Evolutionary conservation across 1,140 invertebrate genomes (phyloP).

Genomic region (Littorina saxatilis): DNA sequence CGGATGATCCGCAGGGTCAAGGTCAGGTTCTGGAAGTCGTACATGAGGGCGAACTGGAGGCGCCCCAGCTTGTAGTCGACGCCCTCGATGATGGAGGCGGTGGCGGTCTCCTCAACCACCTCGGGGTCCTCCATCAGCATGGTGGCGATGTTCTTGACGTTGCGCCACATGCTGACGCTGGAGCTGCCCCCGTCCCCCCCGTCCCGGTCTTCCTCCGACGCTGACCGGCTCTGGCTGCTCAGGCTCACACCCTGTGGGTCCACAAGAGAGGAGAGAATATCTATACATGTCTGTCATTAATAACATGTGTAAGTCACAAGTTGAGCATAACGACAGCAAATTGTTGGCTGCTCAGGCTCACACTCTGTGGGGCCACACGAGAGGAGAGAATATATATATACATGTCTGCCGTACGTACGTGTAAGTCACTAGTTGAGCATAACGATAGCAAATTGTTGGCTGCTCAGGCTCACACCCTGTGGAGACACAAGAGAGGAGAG

Average conservation of each 20-base stretch:
- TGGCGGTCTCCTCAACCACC: slow-evolving; percentile 54
- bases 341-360: too few relatives aligned
- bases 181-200: slow-evolving; percentile 25
- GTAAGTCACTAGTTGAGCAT: too few relatives aligned
- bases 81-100: slow-evolving; percentile 62
- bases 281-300: too few relatives aligned
- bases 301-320: too few relatives aligned
- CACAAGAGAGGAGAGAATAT: too few relatives aligned
- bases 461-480: slow-evolving; percentile 48
- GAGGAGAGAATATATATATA: too few relatives aligned
- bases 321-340: too few relatives aligned
- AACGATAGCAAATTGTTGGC: too few relatives aligned
- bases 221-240: slow-evolving; percentile 54
- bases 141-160: slow-evolving; percentile 60
- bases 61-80: slow-evolving; percentile 71
- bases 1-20: slow-evolving; percentile 84
- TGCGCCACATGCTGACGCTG: slow-evolving; percentile 46
- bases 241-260: slow-evolving; percentile 43
- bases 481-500: too few relatives aligned
- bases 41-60: slow-evolving; percentile 95
- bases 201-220: slow-evolving; percentile 51
- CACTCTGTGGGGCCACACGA: too few relatives aligned
- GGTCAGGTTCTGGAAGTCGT: slow-evolving; percentile 96
- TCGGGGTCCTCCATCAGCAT: slow-evolving; percentile 70
- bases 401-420: too few relatives aligned